Evolutionary conservation across 2,888 invertebrate species (phyloP), one percentile per base, ranked within the genome.

Genomic region (Hirtodrosophila histrioides): DNA sequence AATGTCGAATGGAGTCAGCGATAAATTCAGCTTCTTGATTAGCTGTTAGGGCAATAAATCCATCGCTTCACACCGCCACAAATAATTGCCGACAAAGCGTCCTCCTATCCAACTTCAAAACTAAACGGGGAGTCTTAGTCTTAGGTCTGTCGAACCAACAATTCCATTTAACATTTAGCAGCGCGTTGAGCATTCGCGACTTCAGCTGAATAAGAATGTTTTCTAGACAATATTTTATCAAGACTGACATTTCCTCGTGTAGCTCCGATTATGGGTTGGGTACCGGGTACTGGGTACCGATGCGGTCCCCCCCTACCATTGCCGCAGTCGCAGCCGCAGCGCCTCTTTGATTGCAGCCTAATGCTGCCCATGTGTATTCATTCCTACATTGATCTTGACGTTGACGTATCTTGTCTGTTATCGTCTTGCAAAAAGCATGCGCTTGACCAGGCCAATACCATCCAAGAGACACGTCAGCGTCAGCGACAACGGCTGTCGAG

Each of bases 1-100:
- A 80, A 77, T 80, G 77, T 71, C 69, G 74, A 76, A 71, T 67
- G 63, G 65, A 69, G 61, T 76, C 68, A 70, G 66, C 71, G 69
- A 83, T 83, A 83, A 80, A 83, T 80, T 80, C 71, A 80, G 71
- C 71, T 80, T 77, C 66, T 80, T 79, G 70, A 80, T 76, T 76
- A 79, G 77, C 73, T 76, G 69, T 74, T 76, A 60, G 67, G 50
- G 69, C 69, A 71, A 76, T 83, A 76, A 79, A 83, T 80, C 70
- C 67, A 70, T 76, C 70, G 69, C 60, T 83, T 74, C 84, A 79
- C 65, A 74, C 76, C 69, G 68, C 72, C 63, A 69, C 68, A 69
- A 75, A 66, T 78, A 69, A 75, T 73, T 75, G 73, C 76, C 70
- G 64, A 73, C 76, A 83, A 79, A 76, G 76, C 70, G 60, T 61